These are phyloP conservation scores for Halesus radiatus DNA, from an alignment of 1,140 invertebrate species.

Conservation along the genomic window DNA sequence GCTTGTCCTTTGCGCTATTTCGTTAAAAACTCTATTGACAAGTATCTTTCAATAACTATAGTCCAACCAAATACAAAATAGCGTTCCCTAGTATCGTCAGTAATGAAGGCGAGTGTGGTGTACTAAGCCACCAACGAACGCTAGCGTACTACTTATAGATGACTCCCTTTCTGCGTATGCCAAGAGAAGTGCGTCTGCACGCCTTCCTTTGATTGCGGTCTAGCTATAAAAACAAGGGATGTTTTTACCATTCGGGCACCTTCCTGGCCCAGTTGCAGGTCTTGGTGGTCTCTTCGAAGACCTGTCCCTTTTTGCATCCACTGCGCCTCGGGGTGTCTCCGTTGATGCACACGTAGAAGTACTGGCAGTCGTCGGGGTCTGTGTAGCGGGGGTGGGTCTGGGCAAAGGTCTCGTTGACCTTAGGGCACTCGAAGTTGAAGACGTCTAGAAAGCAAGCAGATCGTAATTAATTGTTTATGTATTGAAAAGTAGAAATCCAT, in stretches of 20 bases:
- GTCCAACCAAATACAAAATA: too few species aligned
- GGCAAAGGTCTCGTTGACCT: conserved; percentile 79
- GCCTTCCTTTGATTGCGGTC: too few species aligned
- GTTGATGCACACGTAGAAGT: conserved; percentile 93
- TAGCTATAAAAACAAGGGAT: background rate
- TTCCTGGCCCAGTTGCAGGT: conserved; percentile 91
- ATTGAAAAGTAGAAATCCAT: too few species aligned
- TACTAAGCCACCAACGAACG: too few species aligned
- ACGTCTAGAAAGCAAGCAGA: conserved; percentile 73
- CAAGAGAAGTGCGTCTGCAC: background rate
- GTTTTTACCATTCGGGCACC: conserved; percentile 88
- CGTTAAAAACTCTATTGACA: too few species aligned
- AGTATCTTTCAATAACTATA: too few species aligned
- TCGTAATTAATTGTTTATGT: background rate
- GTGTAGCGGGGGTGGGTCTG: conserved; percentile 88
- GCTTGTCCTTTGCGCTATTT: too few species aligned
- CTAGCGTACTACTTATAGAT: too few species aligned
- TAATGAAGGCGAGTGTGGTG: too few species aligned
- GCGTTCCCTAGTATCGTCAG: too few species aligned
- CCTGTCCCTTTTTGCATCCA: conserved; percentile 91
- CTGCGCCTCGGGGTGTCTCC: conserved; percentile 85
- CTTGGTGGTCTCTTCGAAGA: conserved; percentile 87
- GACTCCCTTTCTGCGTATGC: background rate
- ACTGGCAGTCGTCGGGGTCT: conserved; percentile 92
- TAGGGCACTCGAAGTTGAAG: conserved; percentile 86